phyloP scores from a whole-genome alignment of 1,140 invertebrate genomes.

The Polyergus mexicanus region DNA sequence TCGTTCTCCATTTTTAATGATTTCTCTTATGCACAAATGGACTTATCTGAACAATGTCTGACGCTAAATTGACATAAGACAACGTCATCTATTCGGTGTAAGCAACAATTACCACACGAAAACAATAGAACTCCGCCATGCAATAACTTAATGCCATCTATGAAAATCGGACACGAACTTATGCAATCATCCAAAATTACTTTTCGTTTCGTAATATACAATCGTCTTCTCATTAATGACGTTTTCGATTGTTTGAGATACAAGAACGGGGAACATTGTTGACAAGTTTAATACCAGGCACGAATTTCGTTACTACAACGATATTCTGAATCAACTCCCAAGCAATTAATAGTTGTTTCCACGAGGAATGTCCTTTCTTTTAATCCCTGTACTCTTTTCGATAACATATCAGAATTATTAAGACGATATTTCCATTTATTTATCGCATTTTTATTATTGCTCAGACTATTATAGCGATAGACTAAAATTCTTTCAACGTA shows the following conservation, averaged over 20 bases:
- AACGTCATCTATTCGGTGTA: too few species aligned
- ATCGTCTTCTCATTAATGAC: conserved; percentile 38
- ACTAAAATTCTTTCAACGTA: background rate
- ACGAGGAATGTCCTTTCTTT: conserved; percentile 17
- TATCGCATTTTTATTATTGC: background rate
- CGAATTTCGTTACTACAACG: background rate
- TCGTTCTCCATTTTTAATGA: too few species aligned
- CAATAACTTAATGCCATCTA: too few species aligned
- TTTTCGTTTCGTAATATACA: background rate
- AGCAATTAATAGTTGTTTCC: conserved; percentile 59
- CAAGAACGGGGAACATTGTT: conserved; percentile 11
- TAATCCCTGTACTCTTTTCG: background rate
- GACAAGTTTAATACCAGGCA: background rate
- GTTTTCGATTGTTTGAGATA: conserved; percentile 19
- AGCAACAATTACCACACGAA: too few species aligned
- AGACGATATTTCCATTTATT: background rate
- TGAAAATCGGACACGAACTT: too few species aligned
- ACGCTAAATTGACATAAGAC: too few species aligned
- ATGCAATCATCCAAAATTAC: too few species aligned
- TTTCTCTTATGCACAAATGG: too few species aligned
- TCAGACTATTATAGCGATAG: background rate
- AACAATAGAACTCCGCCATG: too few species aligned
- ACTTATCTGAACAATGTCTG: too few species aligned
- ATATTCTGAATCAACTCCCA: conserved; percentile 16
- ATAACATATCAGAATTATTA: background rate